These are phyloP conservation scores for Scaptomyza graminum DNA, from an alignment of 1,140 invertebrate species.

Conservation along the genomic window DNA sequence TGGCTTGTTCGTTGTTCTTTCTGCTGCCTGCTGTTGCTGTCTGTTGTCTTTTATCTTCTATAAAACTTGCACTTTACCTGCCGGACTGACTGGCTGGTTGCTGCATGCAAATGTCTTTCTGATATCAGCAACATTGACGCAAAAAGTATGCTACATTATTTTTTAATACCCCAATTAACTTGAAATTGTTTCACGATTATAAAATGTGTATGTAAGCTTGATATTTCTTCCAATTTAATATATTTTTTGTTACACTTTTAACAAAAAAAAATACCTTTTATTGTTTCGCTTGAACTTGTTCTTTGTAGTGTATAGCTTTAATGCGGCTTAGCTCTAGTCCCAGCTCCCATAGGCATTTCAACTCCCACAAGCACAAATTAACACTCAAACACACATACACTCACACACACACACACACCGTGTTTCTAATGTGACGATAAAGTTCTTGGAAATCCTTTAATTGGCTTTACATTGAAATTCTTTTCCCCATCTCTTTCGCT, in stretches of 20 bases:
- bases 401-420: conserved; percentile 11
- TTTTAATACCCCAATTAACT: conserved; percentile 14
- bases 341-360: conserved; percentile 6
- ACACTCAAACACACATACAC: conserved; percentile 8
- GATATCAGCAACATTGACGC: conserved; percentile 1
- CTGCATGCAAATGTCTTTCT: background rate
- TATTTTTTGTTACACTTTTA: background rate
- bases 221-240: background rate
- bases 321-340: conserved; percentile 44
- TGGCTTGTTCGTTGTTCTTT: conserved; percentile 12
- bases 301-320: conserved; percentile 50
- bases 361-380: conserved; percentile 26
- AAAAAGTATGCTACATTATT: conserved; percentile 22
- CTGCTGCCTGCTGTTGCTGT: conserved; percentile 22
- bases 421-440: conserved; percentile 66
- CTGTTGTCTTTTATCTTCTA: conserved; percentile 33
- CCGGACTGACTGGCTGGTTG: conserved; percentile 15
- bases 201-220: background rate
- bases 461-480: conserved; percentile 65
- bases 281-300: background rate
- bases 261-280: background rate
- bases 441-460: conserved; percentile 75
- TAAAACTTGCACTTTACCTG: conserved; percentile 41
- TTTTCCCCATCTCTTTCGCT: background rate
- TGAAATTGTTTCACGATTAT: conserved; percentile 6